These are phyloP conservation scores for Hipposideros armiger DNA, from an alignment of 2,113 vertebrate genomes.

Conservation along the genomic window DNA sequence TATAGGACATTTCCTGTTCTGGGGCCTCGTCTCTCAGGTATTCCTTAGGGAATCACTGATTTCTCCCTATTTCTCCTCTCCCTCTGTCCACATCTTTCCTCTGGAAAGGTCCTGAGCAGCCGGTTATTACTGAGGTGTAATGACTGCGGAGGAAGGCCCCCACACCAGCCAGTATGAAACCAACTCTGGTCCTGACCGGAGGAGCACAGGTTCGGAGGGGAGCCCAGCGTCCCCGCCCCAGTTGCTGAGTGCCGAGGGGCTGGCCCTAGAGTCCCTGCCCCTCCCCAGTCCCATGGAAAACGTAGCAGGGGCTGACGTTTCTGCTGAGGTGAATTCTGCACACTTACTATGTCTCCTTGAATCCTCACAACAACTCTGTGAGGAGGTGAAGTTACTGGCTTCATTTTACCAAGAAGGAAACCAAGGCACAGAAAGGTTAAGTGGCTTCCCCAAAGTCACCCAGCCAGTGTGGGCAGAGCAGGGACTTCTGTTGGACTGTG, in stretches of 20 bases:
- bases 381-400: background rate
- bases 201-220: background rate
- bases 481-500: rapidly evolving
- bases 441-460: background rate
- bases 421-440: background rate
- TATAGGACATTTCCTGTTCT: background rate
- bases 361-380: background rate
- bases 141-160: background rate
- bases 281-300: background rate
- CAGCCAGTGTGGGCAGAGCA: background rate
- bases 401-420: background rate
- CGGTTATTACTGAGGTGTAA: background rate
- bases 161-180: no score
- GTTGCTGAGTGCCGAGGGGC: rapidly evolving
- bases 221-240: background rate
- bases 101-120: background rate
- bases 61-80: background rate
- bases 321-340: background rate
- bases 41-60: background rate
- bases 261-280: background rate
- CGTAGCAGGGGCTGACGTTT: background rate
- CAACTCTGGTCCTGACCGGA: background rate
- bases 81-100: background rate
- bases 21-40: background rate
- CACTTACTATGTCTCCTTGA: background rate